Percentiles rank a stretch among this genome's conserved stretches.
phyloP scores from a whole-genome alignment of 2,888 invertebrate genomes.

The Eumacrocentrus americanus region DNA sequence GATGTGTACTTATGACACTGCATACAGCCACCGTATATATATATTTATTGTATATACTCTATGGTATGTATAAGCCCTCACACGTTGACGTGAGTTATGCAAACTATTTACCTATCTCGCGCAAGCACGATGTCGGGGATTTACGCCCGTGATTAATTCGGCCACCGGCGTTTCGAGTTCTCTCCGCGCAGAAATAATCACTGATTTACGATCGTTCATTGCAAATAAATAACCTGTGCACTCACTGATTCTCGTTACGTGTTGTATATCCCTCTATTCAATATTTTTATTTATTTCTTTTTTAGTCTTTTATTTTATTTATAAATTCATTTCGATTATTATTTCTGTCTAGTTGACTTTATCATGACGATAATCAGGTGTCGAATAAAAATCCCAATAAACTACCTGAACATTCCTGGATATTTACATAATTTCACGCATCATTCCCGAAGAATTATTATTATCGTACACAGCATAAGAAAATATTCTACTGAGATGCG shows the following conservation, averaged over 20 bases:
- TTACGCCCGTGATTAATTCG: slow-evolving; percentile 40
- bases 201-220: slow-evolving; percentile 42
- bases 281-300: slow-evolving; percentile 9
- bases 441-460: background rate
- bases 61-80: slow-evolving; percentile 31
- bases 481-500: background rate
- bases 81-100: slow-evolving; percentile 43
- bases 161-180: slow-evolving; percentile 38
- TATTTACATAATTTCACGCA: slow-evolving; percentile 16
- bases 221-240: slow-evolving; percentile 34
- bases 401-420: background rate
- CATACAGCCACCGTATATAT: background rate
- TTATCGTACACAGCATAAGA: background rate
- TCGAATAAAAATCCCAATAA: slow-evolving; percentile 10
- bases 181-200: slow-evolving; percentile 39
- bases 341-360: slow-evolving; percentile 5
- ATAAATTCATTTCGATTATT: background rate
- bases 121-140: slow-evolving; percentile 36
- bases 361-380: slow-evolving; percentile 18
- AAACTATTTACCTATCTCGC: slow-evolving; percentile 41
- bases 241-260: background rate
- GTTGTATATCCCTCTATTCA: slow-evolving; percentile 1
- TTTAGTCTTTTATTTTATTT: background rate
- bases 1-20: slow-evolving; percentile 31
- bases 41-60: slow-evolving; percentile 14